These are phyloP conservation scores for Stenotaenia linearis DNA, from an alignment of 2,888 invertebrate genomes.

Conservation along the genomic window DNA sequence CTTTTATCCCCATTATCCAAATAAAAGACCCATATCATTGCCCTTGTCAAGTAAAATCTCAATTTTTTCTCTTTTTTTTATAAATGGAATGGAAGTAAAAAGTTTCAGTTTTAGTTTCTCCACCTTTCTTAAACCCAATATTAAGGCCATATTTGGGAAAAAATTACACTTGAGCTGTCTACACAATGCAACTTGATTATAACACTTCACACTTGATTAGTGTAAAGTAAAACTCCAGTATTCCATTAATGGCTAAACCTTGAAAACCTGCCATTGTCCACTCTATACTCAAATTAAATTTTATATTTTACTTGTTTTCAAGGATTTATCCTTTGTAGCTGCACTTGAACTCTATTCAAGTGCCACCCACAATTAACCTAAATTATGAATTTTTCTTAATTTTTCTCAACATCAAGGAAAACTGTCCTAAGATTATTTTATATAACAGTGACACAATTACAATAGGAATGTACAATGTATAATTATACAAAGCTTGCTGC, in stretches of 20 bases:
- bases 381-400: not conserved
- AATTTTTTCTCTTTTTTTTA: no score
- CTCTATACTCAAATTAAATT: not conserved
- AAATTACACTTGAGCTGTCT: not conserved
- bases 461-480: not conserved
- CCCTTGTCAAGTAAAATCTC: no score
- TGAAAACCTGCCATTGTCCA: not conserved
- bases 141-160: no score
- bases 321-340: not conserved
- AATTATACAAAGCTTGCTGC: not conserved
- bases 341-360: conserved; percentile 7
- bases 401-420: not conserved
- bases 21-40: no score
- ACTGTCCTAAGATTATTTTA: not conserved
- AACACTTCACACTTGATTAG: not conserved
- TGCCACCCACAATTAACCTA: not conserved
- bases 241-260: not conserved
- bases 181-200: not conserved
- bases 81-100: no score
- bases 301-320: not conserved
- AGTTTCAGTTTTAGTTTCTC: no score
- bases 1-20: no score
- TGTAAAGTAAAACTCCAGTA: not conserved
- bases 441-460: not conserved
- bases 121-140: no score